Base-by-base conservation (phyloP, 2,113 vertebrate genomes). In the Ellobius talpinus region DNA sequence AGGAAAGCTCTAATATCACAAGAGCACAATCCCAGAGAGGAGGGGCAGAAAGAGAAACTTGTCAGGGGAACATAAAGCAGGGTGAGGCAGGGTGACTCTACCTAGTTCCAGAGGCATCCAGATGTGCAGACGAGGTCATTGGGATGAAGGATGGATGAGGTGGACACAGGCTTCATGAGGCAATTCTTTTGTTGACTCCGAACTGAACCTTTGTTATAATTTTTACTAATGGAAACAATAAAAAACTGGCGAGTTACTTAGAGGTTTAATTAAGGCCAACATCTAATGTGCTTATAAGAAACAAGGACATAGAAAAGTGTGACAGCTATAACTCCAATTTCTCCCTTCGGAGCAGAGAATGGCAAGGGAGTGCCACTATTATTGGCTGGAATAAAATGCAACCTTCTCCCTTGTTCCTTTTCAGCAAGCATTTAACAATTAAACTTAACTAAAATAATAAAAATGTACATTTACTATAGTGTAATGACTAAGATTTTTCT, bases 271-370 rank as follows among this genome's bases (percentile, higher is more conserved):
- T 66, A 31, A 42, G 77, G 42, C 9, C 11, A 68, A 13, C 21
- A n/a, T 45, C 52, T 65, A 42, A 1, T 10, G 16, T 11, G 23
- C 2, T 87, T 79, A 3, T 26, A 87, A 65, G 45, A 90, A 82
- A 31, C 31, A 26, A 58, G 29, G 4, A 3, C 16, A 5, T 5
- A 1, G 13, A n/a, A 77, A 26, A 9, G 0, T 14, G 0, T 31
- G 16, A 9, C 9, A 24, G 10, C 68, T 47, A 36, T 73, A 33
- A 74, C 7, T 36, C 36, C 23, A 61, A 2, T 45, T 68, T 65
- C 73, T 84, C 17, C 14, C 45, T 3, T 0, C 50, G 66, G n/a
- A 89, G 29, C n/a, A 79, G 29, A 8, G 72, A 47, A 45, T 55
- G 24, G 24, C 45, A 89, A 72, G 0, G 26, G 39, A 77, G 42